Base-by-base conservation (phyloP, 2,888 invertebrate species). In the Noctua janthina region DNA sequence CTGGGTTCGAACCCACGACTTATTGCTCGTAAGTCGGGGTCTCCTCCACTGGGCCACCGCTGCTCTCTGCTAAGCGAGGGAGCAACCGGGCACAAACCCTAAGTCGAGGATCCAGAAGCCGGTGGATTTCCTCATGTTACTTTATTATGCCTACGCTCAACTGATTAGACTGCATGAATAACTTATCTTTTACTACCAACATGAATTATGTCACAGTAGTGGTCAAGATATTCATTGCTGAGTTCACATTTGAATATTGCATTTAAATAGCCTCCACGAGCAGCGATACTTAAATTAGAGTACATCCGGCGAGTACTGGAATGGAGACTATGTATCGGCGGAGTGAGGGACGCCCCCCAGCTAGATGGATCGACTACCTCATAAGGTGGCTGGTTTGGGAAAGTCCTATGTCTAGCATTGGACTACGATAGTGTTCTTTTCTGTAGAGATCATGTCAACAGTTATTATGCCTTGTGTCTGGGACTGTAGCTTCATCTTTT, bases 191-290 rank as follows among this genome's bases (percentile, higher is more conserved):
- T 35, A 17, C 74, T 35, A 43, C 29, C 29, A 46, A 76, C 54
- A 23, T 74, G 43, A 76, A 46, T 74, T 46, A 74, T 74, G 29
- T 35, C 29, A 76, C 49, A 39, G 39, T 39, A 3, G 49, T 51
- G 49, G 76, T 62, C 49, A 77, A 77, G 10, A 62, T 76, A 77
- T 77, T 77, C 39, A 77, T 64, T 76, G 62, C 62, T 51, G 76
- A 51, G 49, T 76, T 51, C 8, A 20, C 54, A 77, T 76, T 64
- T 76, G 39, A 77, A 77, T 77, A 39, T 23, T 77, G 76, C 49
- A 62, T 77, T 77, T 29, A 59, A 49, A 73, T 35, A 76, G 29
- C 8, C 23, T 56, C 11, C 2, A 11, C 2, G 5, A 72, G 29
- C 17, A 4, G 0, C 17, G 20, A 56, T 56, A 56, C 15, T 56